Base-by-base conservation (phyloP, 2,113 vertebrate genomes). In the Nibea albiflora region DNA sequence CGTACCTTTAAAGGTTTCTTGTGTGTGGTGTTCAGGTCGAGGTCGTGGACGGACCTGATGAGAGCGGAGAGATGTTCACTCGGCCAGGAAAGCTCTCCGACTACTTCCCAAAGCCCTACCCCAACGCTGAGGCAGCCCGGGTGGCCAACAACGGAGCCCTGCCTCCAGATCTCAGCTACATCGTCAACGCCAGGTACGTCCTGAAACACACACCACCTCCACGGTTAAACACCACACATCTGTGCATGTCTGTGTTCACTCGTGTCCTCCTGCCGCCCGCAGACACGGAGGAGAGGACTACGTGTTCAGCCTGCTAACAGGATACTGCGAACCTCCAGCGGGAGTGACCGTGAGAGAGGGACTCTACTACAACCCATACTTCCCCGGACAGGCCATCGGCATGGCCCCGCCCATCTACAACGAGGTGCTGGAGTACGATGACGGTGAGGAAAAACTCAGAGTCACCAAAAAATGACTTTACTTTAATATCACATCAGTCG, bases 391-490 rank as follows among this genome's bases (percentile, higher is more conserved):
- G 94, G 95, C 97, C 24, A 97, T 99, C 0, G 96, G 78, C 52
- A 99, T 98, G 97, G 97, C 97, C 0, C 96, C 97, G 0, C 97
- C 98, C 4, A 96, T 99, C 92, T 99, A 99, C 89, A 95, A 95
- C 1, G 97, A 99, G 70, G 65, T 98, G 17, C 82, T 99, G 56
- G 98, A 99, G 71, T 98, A 35, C 9, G 97, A 97, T 0, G 97
- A 99, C 1, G 98, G 98, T 98, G 11, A 61, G 89, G 61, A 9
- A 22, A 42, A 14, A 46, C 31, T 3, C n/a, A 53, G 52, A 53
- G n/a, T 11, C 4, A 4, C 52, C 52, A 53, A 53, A 53, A 39
- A 39, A 39, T 2, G 1, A 39, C 7, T 8, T 39, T 7, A 39
- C 31, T 35, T 35, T 35, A 39, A 39, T 39, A 39, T 39, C 31